Conservation (phyloP, 2,113 vertebrate species). For the Podiceps cristatus region DNA sequence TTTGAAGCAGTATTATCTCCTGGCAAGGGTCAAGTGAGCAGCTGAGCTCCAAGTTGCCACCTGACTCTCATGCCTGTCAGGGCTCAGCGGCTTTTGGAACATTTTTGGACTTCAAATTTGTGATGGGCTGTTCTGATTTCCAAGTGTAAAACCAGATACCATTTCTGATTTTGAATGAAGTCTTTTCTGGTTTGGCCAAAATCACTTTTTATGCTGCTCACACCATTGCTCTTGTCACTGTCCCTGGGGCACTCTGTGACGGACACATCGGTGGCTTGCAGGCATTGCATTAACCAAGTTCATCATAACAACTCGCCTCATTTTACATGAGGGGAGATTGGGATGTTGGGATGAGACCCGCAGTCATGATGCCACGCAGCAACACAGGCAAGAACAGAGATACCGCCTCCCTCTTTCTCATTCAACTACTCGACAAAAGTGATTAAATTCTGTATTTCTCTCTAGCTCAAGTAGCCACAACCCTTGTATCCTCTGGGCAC, state of each 20-base stretch:
- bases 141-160: background rate
- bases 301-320: too few species aligned
- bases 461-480: background rate
- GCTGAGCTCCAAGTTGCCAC: background rate
- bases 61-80: background rate
- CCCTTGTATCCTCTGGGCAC: rapidly evolving
- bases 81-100: background rate
- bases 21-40: background rate
- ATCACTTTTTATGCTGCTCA: background rate
- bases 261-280: background rate
- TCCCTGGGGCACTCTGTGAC: background rate
- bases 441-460: rapidly evolving
- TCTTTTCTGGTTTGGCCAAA: background rate
- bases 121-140: background rate
- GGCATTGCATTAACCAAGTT: background rate
- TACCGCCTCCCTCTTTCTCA: background rate
- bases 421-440: rapidly evolving
- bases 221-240: rapidly evolving
- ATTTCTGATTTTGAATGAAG: background rate
- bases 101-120: background rate
- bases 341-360: background rate
- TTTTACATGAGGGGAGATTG: rapidly evolving
- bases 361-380: background rate
- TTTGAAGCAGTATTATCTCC: background rate
- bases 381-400: background rate